Evolutionary conservation across 1,140 invertebrate genomes (phyloP), one percentile per base, ranked within the genome.

Genomic region (Drosophila rufa): DNA sequence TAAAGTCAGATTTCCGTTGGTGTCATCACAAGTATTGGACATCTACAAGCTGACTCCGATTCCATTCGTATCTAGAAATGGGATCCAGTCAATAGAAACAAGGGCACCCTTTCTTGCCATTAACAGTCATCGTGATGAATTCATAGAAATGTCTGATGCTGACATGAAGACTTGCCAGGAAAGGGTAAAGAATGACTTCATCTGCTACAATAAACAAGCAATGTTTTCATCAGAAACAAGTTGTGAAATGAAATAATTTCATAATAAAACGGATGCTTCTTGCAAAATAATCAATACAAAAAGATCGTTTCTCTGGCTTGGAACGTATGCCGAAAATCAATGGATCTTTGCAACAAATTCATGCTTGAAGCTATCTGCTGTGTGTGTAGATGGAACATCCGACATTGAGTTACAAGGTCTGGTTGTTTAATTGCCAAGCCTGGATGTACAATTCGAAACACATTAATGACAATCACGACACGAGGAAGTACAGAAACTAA

Each of bases 1-100:
- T 22, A 58, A 27, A 17, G 40, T 58, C n/a, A 58, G 7, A 0
- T 30, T 58, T 25, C 25, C 56, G 25, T 58, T 57, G 22, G 14
- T 57, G 2, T 57, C 22, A 3, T 43, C 40, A n/a, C 42, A 43
- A 43, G 42, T 17, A 3, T 43, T 43, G 8, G 42, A 17, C n/a
- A 43, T 43, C n/a, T 43, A 43, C 6, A 43, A 43, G 3, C 42
- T 43, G 42, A 43, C 7, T 17, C 42, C 42, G 3, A 43, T 17
- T 43, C n/a, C n/a, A n/a, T 43, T 17, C 7, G 4, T 43, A 43
- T 9, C n/a, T 43, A n/a, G 7, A 9, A 7, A 43, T 14, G 40
- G 7, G 40, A 43, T n/a, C n/a, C 40, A 43, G 40, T 43, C 6
- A 43, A 43, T 43, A 3, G 42, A 43, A 17, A 17, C 42, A 43